A percentile compares a stretch with the other conserved stretches of the same genome.
phyloP scores from a whole-genome alignment of 2,888 invertebrate genomes.

The Nephrotoma guestfalica region DNA sequence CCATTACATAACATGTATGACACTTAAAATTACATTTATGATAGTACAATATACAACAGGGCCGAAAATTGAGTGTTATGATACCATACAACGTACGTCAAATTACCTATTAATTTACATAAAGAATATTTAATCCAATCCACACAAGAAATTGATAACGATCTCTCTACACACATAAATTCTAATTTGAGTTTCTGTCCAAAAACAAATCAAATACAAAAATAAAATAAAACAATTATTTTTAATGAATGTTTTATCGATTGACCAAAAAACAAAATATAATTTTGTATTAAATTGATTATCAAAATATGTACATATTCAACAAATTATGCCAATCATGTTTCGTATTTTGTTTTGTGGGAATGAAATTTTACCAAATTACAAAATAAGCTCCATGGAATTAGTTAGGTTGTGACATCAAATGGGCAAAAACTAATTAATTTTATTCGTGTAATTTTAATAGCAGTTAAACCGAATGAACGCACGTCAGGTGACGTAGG shows the following conservation, averaged over 20 bases:
- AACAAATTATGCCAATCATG: background rate
- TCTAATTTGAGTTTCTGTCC: background rate
- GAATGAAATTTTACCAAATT: background rate
- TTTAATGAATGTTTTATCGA: background rate
- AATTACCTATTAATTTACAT: background rate
- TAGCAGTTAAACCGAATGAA: too few relatives aligned
- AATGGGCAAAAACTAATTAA: too few relatives aligned
- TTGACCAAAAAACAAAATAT: background rate
- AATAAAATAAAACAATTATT: too few relatives aligned
- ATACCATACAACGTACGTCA: background rate
- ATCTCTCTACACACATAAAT: background rate
- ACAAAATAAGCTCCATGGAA: background rate
- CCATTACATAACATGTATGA: background rate
- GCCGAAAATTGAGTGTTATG: background rate
- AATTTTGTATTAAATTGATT: background rate
- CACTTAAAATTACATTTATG: background rate
- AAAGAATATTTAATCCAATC: background rate
- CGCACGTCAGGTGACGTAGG: too few relatives aligned
- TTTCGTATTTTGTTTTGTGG: background rate
- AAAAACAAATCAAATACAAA: background rate
- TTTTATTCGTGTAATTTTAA: too few relatives aligned
- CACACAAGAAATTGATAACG: background rate
- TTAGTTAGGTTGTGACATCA: too few relatives aligned
- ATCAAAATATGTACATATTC: background rate
- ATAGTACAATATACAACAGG: background rate